These are phyloP conservation scores for Maniola hyperantus DNA, from an alignment of 2,888 invertebrate genomes.

Conservation along the genomic window DNA sequence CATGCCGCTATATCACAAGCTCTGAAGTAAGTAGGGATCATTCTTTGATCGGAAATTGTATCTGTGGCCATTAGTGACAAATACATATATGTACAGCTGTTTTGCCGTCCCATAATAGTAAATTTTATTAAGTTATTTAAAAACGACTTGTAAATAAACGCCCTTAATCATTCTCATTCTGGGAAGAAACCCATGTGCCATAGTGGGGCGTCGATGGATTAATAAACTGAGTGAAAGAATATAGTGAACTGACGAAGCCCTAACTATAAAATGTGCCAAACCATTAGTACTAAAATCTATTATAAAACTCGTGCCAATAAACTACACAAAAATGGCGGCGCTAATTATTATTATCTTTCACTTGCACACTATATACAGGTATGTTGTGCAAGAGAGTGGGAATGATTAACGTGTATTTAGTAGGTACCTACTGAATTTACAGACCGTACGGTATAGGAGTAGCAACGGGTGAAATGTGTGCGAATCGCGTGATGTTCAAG, in stretches of 20 bases:
- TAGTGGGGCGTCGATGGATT: too few relatives aligned
- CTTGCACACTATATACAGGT: not conserved
- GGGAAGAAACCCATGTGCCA: too few relatives aligned
- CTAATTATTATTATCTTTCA: not conserved
- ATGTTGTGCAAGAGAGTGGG: not conserved
- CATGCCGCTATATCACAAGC: conserved; percentile 91
- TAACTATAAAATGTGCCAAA: too few relatives aligned
- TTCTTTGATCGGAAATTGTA: not conserved
- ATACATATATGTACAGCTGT: too few relatives aligned
- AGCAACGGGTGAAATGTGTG: conserved; percentile 96
- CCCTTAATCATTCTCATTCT: too few relatives aligned
- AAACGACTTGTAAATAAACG: too few relatives aligned
- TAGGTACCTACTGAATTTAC: not conserved
- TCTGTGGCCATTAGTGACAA: too few relatives aligned
- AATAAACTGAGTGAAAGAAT: too few relatives aligned
- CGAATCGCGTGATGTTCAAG: conserved; percentile 95
- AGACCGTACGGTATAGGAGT: conserved; percentile 90
- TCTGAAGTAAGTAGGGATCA: conserved; percentile 65
- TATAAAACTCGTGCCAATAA: not conserved
- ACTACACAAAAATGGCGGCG: not conserved
- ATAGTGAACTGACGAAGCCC: too few relatives aligned
- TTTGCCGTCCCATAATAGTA: too few relatives aligned
- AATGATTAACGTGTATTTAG: not conserved
- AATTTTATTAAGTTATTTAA: too few relatives aligned
- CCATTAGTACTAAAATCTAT: too few relatives aligned